Base-by-base conservation (phyloP, 35 echinoderm and acorn worm species). In the Stichopus chloronotus region DNA sequence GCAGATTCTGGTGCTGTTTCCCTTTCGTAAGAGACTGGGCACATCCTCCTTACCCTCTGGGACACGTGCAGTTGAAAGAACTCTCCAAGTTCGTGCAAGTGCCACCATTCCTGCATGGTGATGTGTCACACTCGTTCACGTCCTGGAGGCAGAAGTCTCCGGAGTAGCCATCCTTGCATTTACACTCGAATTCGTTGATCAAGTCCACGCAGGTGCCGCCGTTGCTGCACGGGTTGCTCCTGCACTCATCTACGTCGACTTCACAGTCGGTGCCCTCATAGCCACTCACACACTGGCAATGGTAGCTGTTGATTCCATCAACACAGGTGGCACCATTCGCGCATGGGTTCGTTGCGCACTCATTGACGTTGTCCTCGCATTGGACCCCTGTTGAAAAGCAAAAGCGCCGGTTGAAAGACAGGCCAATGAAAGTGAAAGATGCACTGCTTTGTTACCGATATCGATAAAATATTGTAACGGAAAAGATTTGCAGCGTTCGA, bases 61-160 rank as follows among this genome's bases (percentile, higher is more conserved):
- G 80, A 60, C 94, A 95, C 3, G 76, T 61, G 59, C 94, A 95
- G 20, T n/a, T 11, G 76, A 93, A 95, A 13, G 84, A 58, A 59
- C 91, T 74, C 69, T 93, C 79, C 14, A 53, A 24, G 69, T 95
- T 92, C 25, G 87, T 59, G 71, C 94, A 95, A 6, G 91, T 93
- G 53, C 91, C 91, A 57, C 81, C 76, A 53, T 93, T 93, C 19
- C 58, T 9, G 74, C 94, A 95, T 0, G 94, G 94, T 24, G 53
- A 79, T 12, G 56, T 93, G 14, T 63, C 57, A 60, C 94, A 95
- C 80, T 95, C 94, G 72, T 95, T 74, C 12, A 83, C 68, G 11
- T 84, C 87, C 7, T 68, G 61, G 25, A 90, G 92, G 23, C 94
- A 95, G 22, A 76, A 17, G 20, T 69, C 25, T 13, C 94, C 94